phyloP scores from a whole-genome alignment of 2,888 invertebrate species.

The Drosophila monieri region DNA sequence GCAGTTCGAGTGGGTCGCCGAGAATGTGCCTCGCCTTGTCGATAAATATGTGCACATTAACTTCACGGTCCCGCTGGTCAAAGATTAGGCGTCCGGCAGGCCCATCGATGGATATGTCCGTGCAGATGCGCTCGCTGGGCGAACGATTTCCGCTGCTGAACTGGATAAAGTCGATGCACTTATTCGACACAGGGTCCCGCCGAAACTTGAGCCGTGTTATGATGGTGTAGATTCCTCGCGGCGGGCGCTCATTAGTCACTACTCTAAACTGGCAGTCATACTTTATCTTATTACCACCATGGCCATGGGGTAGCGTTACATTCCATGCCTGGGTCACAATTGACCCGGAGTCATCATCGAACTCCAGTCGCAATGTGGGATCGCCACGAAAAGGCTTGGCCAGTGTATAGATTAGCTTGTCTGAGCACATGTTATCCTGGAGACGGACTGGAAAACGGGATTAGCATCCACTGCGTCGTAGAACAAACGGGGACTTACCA shows the following conservation, averaged over 20 bases:
- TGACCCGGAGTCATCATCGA: slow-evolving; percentile 80
- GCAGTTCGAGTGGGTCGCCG: slow-evolving; percentile 77
- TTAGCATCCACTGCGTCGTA: not conserved
- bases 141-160: slow-evolving; percentile 79
- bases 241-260: slow-evolving; percentile 69
- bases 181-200: slow-evolving; percentile 65
- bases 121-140: slow-evolving; percentile 80
- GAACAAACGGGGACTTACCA: slow-evolving; percentile 1
- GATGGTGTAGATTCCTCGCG: slow-evolving; percentile 80
- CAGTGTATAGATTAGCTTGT: slow-evolving; percentile 74
- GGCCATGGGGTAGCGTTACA: slow-evolving; percentile 70
- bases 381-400: slow-evolving; percentile 79
- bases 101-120: slow-evolving; percentile 80
- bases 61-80: slow-evolving; percentile 80
- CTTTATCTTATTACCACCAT: slow-evolving; percentile 73
- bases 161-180: slow-evolving; percentile 81
- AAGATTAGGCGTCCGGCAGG: slow-evolving; percentile 78
- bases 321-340: slow-evolving; percentile 82
- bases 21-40: slow-evolving; percentile 70
- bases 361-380: slow-evolving; percentile 74
- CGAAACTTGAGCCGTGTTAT: slow-evolving; percentile 82
- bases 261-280: slow-evolving; percentile 81
- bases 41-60: slow-evolving; percentile 76
- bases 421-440: slow-evolving; percentile 81
- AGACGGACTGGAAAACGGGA: slow-evolving; percentile 65